Evolutionary conservation across 1,140 invertebrate species (phyloP).

Genomic region (Philopotamus ludificatus): DNA sequence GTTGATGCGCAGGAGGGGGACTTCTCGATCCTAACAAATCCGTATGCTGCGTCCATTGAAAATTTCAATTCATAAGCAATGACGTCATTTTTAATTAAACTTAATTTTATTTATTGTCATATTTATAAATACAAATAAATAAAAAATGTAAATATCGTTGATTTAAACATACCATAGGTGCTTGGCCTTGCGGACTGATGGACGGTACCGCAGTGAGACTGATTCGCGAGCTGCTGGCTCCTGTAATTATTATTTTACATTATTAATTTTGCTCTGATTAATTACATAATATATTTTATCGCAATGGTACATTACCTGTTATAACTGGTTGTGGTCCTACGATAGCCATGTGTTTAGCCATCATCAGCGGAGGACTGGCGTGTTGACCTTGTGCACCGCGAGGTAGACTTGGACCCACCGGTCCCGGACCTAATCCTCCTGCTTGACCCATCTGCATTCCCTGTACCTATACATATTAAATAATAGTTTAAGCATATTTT

Average conservation of each 20-base stretch:
- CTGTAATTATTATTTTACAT: conserved; percentile 26
- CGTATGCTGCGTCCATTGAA: conserved; percentile 39
- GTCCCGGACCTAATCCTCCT: conserved; percentile 41
- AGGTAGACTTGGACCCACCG: conserved; percentile 39
- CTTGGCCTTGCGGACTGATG: conserved; percentile 63
- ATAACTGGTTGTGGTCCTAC: conserved; percentile 51
- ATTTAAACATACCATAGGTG: conserved; percentile 70
- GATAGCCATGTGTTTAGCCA: conserved; percentile 50
- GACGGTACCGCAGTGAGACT: conserved; percentile 58
- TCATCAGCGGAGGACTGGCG: conserved; percentile 58
- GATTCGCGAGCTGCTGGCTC: conserved; percentile 57
- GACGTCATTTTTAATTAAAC: no score
- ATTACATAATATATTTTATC: neutral
- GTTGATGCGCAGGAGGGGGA: conserved; percentile 78
- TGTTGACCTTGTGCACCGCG: conserved; percentile 38
- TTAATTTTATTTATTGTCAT: no score
- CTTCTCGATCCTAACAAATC: conserved; percentile 58
- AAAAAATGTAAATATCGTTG: no score
- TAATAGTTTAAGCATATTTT: neutral
- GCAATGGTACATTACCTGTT: conserved; percentile 44
- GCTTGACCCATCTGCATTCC: conserved; percentile 47
- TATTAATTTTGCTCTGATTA: neutral
- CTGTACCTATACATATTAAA: conserved; percentile 13
- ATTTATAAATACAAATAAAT: no score
- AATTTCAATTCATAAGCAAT: no score